Evolutionary conservation across 2,113 vertebrate genomes (phyloP), one percentile per base, ranked within the genome.

Genomic region (Brevimyrus niger): DNA sequence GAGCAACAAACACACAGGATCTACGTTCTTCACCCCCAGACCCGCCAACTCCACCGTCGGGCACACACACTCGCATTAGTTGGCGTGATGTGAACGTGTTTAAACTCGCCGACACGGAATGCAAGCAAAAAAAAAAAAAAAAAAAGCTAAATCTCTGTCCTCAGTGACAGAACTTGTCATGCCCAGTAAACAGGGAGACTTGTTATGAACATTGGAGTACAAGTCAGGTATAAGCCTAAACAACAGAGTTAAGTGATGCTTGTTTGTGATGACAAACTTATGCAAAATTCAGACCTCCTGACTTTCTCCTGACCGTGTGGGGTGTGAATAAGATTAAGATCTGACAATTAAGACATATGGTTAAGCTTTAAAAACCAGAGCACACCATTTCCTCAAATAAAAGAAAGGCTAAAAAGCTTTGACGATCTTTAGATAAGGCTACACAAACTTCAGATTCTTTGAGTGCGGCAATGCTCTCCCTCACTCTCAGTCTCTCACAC

Each of bases 1-100:
- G 93, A 95, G 89, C 86, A 91, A 84, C 76, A 35, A 91, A 84
- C 76, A 48, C 58, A 31, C 86, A 87, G 35, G 3, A 11, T 31
- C 87, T 27, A 65, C 11, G 23, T 42, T 61, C 42, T 38, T 38
- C 27, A 19, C 31, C 53, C 19, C 73, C 73, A 3, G 13, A 35
- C 35, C n/a, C 61, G 3, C 9, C 9, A 3, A 19, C 10, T 3
- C n/a, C 61, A 69, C 38, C 10, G 38, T 7, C 1, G 9, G 44
- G 23, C 3, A n/a, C 27, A 65, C 1, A 61, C 55, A 61, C 55
- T 65, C 55, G 35, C 87, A 46, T 55, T 23, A 44, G 86, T 58
- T 53, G 0, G 17, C 3, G 53, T 9, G 38, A 61, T 3, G 48
- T n/a, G 21, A 38, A 61, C 53, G 5, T 65, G 87, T 61, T 23